Percentiles rank a stretch among this genome's conserved stretches.
These are phyloP conservation scores for Acanthococcus lagerstroemiae DNA, from an alignment of 2,888 invertebrate species.

Conservation along the genomic window DNA sequence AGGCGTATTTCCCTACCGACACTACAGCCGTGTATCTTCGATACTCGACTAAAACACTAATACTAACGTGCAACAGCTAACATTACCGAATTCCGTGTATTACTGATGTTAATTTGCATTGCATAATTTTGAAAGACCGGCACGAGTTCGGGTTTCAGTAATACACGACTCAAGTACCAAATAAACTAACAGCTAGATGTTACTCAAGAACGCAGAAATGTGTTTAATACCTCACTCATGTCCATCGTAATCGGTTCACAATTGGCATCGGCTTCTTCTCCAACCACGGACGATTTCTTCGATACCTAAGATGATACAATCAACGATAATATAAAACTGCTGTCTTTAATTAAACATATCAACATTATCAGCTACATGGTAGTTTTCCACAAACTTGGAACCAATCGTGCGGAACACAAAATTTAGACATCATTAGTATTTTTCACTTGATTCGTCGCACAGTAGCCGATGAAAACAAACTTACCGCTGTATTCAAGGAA, in stretches of 20 bases:
- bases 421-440: not conserved
- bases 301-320: not conserved
- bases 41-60: no score
- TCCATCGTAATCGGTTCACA: constrained; percentile 71
- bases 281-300: constrained; percentile 8
- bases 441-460: not conserved
- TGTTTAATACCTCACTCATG: constrained; percentile 52
- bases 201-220: no score
- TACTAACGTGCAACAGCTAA: no score
- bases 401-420: not conserved
- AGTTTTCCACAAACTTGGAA: not conserved
- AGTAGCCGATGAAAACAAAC: not conserved
- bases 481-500: constrained; percentile 41
- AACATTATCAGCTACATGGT: not conserved
- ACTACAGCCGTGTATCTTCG: no score
- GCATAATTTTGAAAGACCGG: no score
- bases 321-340: not conserved
- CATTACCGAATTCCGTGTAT: no score
- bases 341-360: not conserved
- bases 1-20: no score
- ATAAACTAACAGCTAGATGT: no score
- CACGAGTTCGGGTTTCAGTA: no score
- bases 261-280: constrained; percentile 48
- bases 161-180: no score
- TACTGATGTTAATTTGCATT: no score